Conservation (phyloP, 2,797 vertebrate genomes). For the Ptychobarbus kaznakovi region DNA sequence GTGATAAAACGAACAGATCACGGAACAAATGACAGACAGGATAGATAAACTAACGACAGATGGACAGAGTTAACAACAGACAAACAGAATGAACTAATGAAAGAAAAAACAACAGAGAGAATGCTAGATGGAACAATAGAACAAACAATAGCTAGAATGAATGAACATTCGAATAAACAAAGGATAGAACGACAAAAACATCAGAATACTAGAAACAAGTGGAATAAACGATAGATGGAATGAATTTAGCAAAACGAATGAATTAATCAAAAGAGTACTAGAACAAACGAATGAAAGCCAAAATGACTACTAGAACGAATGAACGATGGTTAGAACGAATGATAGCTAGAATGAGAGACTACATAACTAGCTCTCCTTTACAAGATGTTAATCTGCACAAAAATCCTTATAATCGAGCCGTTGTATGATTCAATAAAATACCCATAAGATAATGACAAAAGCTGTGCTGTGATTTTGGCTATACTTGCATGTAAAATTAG, state of each 20-base stretch:
- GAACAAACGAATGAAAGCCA: not conserved
- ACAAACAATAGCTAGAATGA: not conserved
- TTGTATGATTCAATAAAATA: no score
- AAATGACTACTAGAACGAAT: not conserved
- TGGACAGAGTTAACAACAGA: not conserved
- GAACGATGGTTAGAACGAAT: not conserved
- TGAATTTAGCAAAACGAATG: not conserved
- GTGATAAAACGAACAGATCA: not conserved
- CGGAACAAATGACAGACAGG: not conserved
- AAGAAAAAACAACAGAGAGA: not conserved
- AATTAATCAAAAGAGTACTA: not conserved
- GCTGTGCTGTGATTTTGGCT: no score
- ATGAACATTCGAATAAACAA: not conserved
- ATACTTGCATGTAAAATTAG: no score
- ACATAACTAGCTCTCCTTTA: no score
- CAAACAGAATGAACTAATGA: not conserved
- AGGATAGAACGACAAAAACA: not conserved
- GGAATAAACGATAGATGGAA: not conserved
- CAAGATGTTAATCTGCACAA: no score
- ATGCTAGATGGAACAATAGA: not conserved
- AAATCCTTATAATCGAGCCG: no score
- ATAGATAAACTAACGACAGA: not conserved
- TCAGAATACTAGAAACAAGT: not conserved
- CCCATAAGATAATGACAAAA: no score
- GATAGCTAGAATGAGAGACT: no score